Evolutionary conservation across 2,113 vertebrate genomes (phyloP), one percentile per base, ranked within the genome.

Genomic region (Campylomormyrus tamandua): DNA sequence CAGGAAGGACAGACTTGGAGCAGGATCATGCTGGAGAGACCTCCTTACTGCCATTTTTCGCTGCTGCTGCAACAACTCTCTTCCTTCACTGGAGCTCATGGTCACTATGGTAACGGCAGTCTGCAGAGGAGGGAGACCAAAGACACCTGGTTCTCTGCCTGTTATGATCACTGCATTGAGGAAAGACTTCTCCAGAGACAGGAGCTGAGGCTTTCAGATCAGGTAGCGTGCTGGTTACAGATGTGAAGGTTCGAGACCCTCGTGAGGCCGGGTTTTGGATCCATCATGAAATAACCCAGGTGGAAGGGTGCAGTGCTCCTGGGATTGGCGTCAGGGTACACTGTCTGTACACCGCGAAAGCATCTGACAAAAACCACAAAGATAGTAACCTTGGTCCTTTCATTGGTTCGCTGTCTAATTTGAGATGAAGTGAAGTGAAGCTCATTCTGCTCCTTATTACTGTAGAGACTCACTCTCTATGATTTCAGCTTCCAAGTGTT

Each of bases 71-170:
- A 35, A 74, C n/a, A 27, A 4, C 27, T 74, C 66, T 27, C 19
- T 56, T 56, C 56, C 21, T 8, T 6, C 56, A 24, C 10, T 58
- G 56, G 56, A 98, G 3, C 97, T 98, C 96, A 99, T 98, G 87
- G 98, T 97, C 92, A 99, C 98, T 1, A 98, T 98, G 48, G 98
- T 99, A 92, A 99, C 98, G 4, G 98, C 95, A 24, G 99, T 97
- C 98, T 99, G 93, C 27, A 53, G 1, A 42, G 88, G 80, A 49
- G 19, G 84, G 21, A 90, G 50, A 84, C 45, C 45, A 84, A 84
- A 39, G 70, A 77, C 70, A 39, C 70, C 35, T 77, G 31, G 31
- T 77, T 35, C 13, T 1, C 13, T 39, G 70, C 31, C 70, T 77
- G 31, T 2, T 15, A 39, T 1, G 1, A 77, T 77, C 13, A 77